A percentile compares a stretch with the other conserved stretches of the same genome.
phyloP scores from a whole-genome alignment of 2,113 vertebrate species.

The Aramus guarauna region DNA sequence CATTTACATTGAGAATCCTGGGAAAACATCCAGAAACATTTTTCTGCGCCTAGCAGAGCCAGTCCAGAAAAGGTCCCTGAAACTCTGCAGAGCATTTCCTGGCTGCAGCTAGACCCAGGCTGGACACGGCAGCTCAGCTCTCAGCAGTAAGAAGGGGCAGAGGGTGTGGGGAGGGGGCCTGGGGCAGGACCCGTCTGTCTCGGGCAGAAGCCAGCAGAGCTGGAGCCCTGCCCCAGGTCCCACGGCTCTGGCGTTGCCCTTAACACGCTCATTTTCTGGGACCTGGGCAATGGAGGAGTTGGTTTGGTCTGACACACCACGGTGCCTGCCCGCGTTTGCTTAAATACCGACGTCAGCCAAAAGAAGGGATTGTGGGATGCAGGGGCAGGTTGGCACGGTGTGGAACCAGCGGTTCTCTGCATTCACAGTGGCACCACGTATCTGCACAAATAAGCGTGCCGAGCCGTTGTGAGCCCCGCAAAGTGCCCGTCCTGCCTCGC shows the following conservation, averaged over 20 bases:
- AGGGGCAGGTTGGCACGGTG: fast-evolving
- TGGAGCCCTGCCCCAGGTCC: neutral
- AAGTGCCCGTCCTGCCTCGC: neutral
- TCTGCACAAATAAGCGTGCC: fast-evolving
- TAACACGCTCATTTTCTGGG: fast-evolving
- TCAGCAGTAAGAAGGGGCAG: neutral
- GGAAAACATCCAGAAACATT: neutral
- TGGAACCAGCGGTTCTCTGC: neutral
- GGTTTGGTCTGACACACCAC: neutral
- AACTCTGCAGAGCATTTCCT: neutral
- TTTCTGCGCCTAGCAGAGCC: neutral
- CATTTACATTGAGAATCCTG: neutral
- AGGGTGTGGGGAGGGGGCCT: neutral
- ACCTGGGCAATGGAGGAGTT: neutral
- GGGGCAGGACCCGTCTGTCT: neutral
- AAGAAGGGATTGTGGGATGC: neutral
- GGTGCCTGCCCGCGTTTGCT: fast-evolving
- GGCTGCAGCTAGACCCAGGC: neutral
- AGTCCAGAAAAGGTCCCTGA: neutral
- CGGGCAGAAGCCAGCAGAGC: neutral
- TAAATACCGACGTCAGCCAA: fast-evolving
- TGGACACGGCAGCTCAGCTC: neutral
- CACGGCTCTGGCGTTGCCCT: fast-evolving
- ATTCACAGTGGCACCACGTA: fast-evolving
- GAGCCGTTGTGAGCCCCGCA: neutral